phyloP scores from a whole-genome alignment of 1,140 invertebrate genomes.

The Onthophagus taurus region DNA sequence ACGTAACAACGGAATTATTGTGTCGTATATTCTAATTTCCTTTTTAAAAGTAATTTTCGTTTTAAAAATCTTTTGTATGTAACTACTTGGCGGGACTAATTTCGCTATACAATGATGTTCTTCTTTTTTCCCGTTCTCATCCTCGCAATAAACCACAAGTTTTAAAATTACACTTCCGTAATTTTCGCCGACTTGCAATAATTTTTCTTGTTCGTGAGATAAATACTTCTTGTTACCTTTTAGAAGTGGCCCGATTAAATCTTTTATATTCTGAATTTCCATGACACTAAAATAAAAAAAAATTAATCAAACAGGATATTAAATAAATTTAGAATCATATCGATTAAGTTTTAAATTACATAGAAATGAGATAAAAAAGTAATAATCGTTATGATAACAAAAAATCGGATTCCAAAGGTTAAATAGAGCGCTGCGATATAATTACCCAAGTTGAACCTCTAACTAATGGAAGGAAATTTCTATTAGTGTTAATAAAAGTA shows the following conservation, averaged over 20 bases:
- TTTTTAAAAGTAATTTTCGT: conserved; percentile 43
- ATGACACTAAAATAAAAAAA: no score
- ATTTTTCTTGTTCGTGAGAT: not conserved
- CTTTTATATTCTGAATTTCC: conserved; percentile 4
- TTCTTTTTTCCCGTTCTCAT: conserved; percentile 27
- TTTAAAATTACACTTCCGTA: conserved; percentile 46
- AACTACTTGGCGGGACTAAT: conserved; percentile 42
- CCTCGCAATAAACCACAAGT: conserved; percentile 26
- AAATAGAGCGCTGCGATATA: no score
- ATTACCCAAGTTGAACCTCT: no score
- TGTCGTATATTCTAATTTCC: conserved; percentile 44
- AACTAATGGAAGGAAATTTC: no score
- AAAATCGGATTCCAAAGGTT: no score
- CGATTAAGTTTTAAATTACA: no score
- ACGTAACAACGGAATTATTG: conserved; percentile 38
- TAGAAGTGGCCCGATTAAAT: not conserved
- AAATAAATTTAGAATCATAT: no score
- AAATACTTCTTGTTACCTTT: not conserved
- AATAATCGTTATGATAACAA: no score
- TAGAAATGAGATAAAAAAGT: no score
- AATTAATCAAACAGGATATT: no score
- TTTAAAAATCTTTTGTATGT: conserved; percentile 44
- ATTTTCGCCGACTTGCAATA: conserved; percentile 43
- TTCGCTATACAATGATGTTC: conserved; percentile 42
- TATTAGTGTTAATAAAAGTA: no score